These are phyloP conservation scores for Serranus cabrilla DNA, from an alignment of 2,797 vertebrate genomes.

Conservation along the genomic window DNA sequence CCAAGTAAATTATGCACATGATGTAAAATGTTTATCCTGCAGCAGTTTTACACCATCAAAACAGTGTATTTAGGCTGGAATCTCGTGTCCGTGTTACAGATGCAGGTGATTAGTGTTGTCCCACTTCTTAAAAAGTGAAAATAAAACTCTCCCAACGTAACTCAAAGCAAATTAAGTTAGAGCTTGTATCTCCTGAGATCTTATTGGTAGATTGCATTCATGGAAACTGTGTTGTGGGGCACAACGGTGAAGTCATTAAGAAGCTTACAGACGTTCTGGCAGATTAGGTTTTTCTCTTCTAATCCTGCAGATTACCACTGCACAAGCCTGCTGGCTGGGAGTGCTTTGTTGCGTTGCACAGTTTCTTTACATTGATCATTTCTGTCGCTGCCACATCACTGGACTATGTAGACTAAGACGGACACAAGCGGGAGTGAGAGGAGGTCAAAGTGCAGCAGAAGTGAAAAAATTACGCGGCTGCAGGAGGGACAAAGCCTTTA, in stretches of 20 bases:
- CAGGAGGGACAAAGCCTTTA: background rate
- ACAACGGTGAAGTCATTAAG: constrained; percentile 86
- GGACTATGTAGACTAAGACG: constrained; percentile 40
- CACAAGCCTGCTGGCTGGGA: constrained; percentile 78
- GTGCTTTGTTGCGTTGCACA: constrained; percentile 63
- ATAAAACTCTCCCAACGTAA: constrained; percentile 21
- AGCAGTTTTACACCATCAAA: background rate
- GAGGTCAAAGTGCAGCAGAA: constrained; percentile 59
- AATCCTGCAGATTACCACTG: constrained; percentile 87
- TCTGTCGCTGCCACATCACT: constrained; percentile 40
- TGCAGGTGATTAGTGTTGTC: background rate
- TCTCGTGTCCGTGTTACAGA: background rate
- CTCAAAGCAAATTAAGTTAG: constrained; percentile 39
- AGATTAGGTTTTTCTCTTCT: constrained; percentile 89
- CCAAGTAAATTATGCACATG: background rate
- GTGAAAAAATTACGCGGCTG: constrained; percentile 22
- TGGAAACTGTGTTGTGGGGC: constrained; percentile 78
- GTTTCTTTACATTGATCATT: constrained; percentile 81
- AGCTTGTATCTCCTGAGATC: constrained; percentile 50
- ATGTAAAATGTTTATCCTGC: background rate
- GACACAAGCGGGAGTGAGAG: constrained; percentile 28
- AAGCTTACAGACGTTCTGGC: constrained; percentile 86
- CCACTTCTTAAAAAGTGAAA: constrained; percentile 46
- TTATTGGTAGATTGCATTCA: constrained; percentile 76
- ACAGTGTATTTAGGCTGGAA: constrained; percentile 17